These are phyloP conservation scores for Tetranychus piercei DNA, from an alignment of 2,888 invertebrate genomes.

Conservation along the genomic window DNA sequence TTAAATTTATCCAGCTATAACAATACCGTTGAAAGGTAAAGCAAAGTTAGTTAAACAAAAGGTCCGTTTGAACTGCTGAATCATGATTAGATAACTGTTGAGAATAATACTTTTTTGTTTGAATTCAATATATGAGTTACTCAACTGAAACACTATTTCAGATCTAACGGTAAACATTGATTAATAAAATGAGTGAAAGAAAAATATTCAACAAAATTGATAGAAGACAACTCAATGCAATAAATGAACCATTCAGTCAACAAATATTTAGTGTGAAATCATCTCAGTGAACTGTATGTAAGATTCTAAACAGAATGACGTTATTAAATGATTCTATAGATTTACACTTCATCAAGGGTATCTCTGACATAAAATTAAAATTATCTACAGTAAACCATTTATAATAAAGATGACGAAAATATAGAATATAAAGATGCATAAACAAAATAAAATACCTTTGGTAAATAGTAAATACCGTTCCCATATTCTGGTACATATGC, in stretches of 20 bases:
- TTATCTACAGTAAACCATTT: not conserved
- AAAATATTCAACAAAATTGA: not conserved
- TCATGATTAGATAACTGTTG: not conserved
- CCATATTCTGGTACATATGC: not conserved
- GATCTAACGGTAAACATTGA: not conserved
- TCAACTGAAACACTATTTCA: not conserved
- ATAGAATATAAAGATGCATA: not conserved
- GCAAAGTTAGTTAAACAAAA: not conserved
- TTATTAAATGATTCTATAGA: not conserved
- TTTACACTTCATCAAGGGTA: not conserved
- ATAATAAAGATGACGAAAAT: not conserved
- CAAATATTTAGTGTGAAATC: not conserved
- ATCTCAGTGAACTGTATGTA: not conserved
- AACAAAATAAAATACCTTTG: slow-evolving; percentile 23
- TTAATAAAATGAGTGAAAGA: not conserved
- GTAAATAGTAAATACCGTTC: slow-evolving; percentile 18
- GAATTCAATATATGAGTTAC: not conserved
- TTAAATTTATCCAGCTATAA: too few species aligned
- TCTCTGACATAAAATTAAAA: not conserved
- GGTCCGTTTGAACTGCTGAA: not conserved
- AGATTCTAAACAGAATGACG: not conserved
- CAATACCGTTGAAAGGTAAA: not conserved
- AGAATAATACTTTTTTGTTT: not conserved
- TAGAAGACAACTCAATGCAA: not conserved
- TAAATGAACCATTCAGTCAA: not conserved